Evolutionary conservation across 2,113 vertebrate genomes (phyloP).

Genomic region (Microtus oregoni): DNA sequence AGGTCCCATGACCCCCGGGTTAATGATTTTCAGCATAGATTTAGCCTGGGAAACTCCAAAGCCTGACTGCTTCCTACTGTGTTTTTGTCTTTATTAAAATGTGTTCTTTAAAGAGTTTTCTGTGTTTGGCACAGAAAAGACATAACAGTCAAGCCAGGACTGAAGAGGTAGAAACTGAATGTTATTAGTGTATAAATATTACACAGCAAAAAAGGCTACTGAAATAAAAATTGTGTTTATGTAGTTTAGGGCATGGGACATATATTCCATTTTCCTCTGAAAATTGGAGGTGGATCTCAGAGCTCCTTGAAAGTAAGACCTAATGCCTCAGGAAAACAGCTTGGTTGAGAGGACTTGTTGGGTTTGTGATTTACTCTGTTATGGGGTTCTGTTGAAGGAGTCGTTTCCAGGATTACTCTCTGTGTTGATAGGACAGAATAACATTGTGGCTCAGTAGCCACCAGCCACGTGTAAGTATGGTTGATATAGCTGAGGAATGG

Average conservation of each 20-base stretch:
- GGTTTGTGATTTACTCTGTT: background rate
- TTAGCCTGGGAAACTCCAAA: background rate
- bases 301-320: background rate
- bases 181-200: slow-evolving; percentile 54
- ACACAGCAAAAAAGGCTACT: slow-evolving; percentile 13
- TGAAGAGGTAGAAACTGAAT: slow-evolving; percentile 26
- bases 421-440: background rate
- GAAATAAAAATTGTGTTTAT: background rate
- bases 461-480: background rate
- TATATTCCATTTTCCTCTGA: slow-evolving; percentile 6
- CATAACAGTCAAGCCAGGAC: background rate
- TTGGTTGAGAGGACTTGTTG: background rate
- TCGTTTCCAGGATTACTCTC: background rate
- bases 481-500: background rate
- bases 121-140: background rate
- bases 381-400: background rate
- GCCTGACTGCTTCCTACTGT: background rate
- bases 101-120: slow-evolving; percentile 42
- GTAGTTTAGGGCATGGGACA: background rate
- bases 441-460: background rate
- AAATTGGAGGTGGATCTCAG: background rate
- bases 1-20: background rate
- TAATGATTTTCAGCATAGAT: slow-evolving; percentile 13
- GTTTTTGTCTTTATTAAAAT: slow-evolving; percentile 46
- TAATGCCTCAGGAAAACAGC: background rate